Conservation (phyloP, 2,113 vertebrate genomes). For the Oophaga pumilio region DNA sequence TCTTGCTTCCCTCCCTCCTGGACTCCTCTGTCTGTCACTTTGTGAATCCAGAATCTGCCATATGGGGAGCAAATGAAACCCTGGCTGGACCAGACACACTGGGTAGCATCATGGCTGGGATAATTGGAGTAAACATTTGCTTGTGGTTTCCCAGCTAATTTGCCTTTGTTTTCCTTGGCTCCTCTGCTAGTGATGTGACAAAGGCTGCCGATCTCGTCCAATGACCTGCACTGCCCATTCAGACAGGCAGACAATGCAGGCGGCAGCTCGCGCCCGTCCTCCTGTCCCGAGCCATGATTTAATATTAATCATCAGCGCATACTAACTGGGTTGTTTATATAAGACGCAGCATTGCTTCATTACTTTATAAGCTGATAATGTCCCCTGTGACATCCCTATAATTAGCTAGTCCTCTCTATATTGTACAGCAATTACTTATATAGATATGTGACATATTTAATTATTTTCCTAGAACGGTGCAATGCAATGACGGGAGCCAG, state of each 20-base stretch:
- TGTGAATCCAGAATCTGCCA: not conserved
- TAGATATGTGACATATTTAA: not conserved
- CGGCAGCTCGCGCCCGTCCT: not conserved
- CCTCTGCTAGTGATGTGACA: slow-evolving; percentile 35
- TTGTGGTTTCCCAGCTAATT: slow-evolving; percentile 58
- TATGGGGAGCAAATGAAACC: slow-evolving; percentile 18
- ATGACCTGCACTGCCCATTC: slow-evolving; percentile 20
- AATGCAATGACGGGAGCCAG: not conserved
- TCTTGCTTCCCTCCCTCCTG: slow-evolving; percentile 4
- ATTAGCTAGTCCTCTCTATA: not conserved
- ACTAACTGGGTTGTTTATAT: not conserved
- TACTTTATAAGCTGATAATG: slow-evolving; percentile 1
- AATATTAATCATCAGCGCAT: slow-evolving; percentile 14
- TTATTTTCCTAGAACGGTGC: not conserved
- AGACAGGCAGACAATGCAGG: fast-evolving
- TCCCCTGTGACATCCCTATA: slow-evolving; percentile 8
- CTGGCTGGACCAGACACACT: fast-evolving
- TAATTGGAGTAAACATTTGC: slow-evolving; percentile 64
- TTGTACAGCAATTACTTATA: slow-evolving; percentile 6
- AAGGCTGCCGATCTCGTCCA: slow-evolving; percentile 8
- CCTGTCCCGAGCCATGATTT: not conserved
- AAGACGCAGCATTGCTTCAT: not conserved
- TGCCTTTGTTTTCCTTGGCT: slow-evolving; percentile 36
- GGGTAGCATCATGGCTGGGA: slow-evolving; percentile 40
- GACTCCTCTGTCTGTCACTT: slow-evolving; percentile 54